Conservation (phyloP, 2,113 vertebrate species). For the Trematomus loennbergii region DNA sequence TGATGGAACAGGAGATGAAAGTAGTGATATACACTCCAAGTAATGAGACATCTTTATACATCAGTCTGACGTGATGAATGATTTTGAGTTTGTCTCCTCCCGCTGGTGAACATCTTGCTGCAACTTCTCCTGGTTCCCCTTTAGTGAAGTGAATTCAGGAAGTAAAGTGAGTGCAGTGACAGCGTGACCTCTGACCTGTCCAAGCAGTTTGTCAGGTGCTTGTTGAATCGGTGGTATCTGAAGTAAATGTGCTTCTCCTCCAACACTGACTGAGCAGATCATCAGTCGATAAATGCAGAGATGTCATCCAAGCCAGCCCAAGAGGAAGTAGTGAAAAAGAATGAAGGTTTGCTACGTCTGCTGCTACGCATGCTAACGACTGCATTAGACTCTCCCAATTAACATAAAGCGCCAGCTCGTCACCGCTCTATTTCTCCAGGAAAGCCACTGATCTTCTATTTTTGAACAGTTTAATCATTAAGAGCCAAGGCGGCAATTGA, state of each 20-base stretch:
- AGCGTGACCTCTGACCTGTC: constrained; percentile 4
- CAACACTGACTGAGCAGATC: constrained; percentile 59
- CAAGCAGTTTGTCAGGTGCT: constrained; percentile 47
- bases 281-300: constrained; percentile 72
- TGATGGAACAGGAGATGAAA: too few relatives aligned
- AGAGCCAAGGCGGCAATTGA: constrained; percentile 57
- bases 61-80: background rate
- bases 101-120: background rate
- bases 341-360: constrained; percentile 70
- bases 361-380: constrained; percentile 76
- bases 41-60: background rate
- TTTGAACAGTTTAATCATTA: constrained; percentile 70
- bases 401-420: constrained; percentile 72
- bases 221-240: constrained; percentile 55
- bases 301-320: constrained; percentile 70
- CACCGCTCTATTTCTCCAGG: constrained; percentile 69
- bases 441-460: constrained; percentile 68
- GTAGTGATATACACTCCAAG: too few relatives aligned
- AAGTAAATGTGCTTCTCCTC: constrained; percentile 65
- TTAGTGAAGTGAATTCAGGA: constrained; percentile 4
- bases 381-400: constrained; percentile 78
- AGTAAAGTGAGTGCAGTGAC: background rate
- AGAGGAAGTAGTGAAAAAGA: constrained; percentile 77
- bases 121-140: constrained; percentile 3
- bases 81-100: background rate